Evolutionary conservation across 2,797 vertebrate species (phyloP).

Genomic region (Atherinosoma microstoma): DNA sequence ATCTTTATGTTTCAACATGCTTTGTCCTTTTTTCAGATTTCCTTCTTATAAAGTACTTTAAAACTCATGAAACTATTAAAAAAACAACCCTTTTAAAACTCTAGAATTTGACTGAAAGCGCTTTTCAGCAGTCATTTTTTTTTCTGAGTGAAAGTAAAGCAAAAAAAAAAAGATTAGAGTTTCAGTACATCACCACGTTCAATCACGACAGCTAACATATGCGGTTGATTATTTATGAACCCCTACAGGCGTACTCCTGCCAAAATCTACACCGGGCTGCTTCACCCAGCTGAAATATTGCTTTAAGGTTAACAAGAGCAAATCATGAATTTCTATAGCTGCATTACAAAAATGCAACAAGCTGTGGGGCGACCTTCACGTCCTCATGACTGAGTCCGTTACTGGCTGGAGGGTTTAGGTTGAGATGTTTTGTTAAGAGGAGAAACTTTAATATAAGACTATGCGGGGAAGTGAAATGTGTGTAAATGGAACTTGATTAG

Average conservation of each 20-base stretch:
- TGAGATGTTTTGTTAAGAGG: constrained; percentile 49
- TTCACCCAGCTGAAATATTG: constrained; percentile 58
- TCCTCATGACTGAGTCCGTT: constrained; percentile 20
- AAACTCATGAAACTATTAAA: not conserved
- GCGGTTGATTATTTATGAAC: constrained; percentile 66
- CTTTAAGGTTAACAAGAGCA: constrained; percentile 69
- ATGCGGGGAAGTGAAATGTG: constrained; percentile 21
- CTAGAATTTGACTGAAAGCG: constrained; percentile 19
- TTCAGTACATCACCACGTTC: constrained; percentile 32
- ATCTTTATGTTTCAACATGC: not conserved
- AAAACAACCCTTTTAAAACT: constrained; percentile 6
- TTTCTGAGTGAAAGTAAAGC: constrained; percentile 31
- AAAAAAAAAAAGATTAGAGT: constrained; percentile 32
- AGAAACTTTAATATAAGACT: constrained; percentile 6
- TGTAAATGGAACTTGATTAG: constrained; percentile 21
- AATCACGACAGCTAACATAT: constrained; percentile 55
- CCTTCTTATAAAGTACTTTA: not conserved
- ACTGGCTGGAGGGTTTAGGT: constrained; percentile 10
- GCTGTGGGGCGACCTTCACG: constrained; percentile 26
- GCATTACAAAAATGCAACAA: constrained; percentile 32
- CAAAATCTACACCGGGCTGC: constrained; percentile 56
- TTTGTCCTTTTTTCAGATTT: not conserved
- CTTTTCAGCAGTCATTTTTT: constrained; percentile 40
- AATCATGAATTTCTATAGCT: constrained; percentile 49
- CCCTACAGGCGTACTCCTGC: constrained; percentile 51